Base-by-base conservation (phyloP, 2,888 invertebrate species). In the Nomada lathburiana region DNA sequence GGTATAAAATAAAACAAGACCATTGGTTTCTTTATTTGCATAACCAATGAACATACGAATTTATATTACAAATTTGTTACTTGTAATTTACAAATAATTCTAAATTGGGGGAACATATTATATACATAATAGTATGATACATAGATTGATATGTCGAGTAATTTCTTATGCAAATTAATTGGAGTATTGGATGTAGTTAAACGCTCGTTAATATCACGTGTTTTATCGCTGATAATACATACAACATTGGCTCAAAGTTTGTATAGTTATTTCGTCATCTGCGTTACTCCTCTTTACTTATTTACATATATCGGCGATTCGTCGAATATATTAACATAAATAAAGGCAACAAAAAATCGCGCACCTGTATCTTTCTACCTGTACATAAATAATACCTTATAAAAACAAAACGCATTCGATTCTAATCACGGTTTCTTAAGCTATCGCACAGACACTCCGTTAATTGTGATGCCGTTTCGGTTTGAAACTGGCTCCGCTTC, bases 401-500 rank as follows among this genome's bases (percentile, higher is more conserved):
- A 65, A 65, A 18, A 62, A 57, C 26, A 20, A 63, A 67, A 74
- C 59, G 42, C 65, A 47, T 60, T 70, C 68, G 18, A 20, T 23
- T 64, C 68, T 70, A 65, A 57, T 52, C 1, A 16, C 55, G 42
- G 11, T 23, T 65, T 57, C 50, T 72, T 44, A 11, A 86, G 89
- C 94, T 95, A 98, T 95, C 97, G 96, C 68, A 98, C 97, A 55
- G 98, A 96, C 64, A 98, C 98, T 11, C 98, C 98, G 92, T 98
- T 98, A 89, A 98, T 98, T 62, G 98, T 98, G 90, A 98, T 97
- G 29, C 96, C 96, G 65, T 96, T 96, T 82, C 94, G 94, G 83
- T 94, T 94, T 53, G 95, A 94, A 0, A 95, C 94, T 13, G 97
- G 97, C 88, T 97, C 97, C 0, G 97, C 96, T 80, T 96, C 96